Evolutionary conservation across 2,113 vertebrate species (phyloP), one percentile per base, ranked within the genome.

Genomic region (Haliaeetus leucogaster): DNA sequence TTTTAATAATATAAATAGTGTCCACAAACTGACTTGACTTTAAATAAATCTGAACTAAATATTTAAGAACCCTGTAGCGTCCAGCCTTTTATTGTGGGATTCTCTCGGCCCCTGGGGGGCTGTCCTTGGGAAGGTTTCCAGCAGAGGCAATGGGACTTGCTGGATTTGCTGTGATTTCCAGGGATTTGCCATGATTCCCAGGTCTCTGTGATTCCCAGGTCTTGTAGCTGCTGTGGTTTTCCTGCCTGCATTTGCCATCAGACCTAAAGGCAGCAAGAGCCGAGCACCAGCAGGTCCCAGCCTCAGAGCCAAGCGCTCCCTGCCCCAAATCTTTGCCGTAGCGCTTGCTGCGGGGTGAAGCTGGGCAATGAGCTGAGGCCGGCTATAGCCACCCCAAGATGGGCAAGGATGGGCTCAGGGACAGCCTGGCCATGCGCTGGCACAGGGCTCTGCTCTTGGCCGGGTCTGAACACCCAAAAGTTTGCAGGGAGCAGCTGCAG

Each of bases 1-100:
- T 98, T 98, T 98, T 98, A 98, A 98, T 98, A 98, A 98, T 98
- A 98, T 98, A 98, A 98, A 98, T 97, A 97, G 98, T 93, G 95
- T 97, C 96, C 59, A 90, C 97, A 93, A 93, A 97, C 97, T 97
- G 97, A 98, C 95, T 77, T 91, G 96, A 98, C 97, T 98, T 97
- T 97, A 98, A 98, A 98, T 98, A 98, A 98, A 98, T 94, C 91
- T 47, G 79, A 98, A 94, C 93, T 97, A 97, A 98, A 71, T 98
- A 98, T 98, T 98, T 98, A 98, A 98, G 98, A 94, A 73, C n/a
- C 32, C 89, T n/a, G 47, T 11, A 34, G 48, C 0, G 0, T 34
- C 74, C 62, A 14, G 62, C 40, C 7, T 80, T 48, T 56, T 22
- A 45, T 18, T 52, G 29, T 14, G 48, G 56, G 79, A 7, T 61